Percentiles rank a stretch among this genome's conserved stretches.
These are phyloP conservation scores for Astyanax mexicanus DNA, from an alignment of 2,797 vertebrate genomes.

Conservation along the genomic window DNA sequence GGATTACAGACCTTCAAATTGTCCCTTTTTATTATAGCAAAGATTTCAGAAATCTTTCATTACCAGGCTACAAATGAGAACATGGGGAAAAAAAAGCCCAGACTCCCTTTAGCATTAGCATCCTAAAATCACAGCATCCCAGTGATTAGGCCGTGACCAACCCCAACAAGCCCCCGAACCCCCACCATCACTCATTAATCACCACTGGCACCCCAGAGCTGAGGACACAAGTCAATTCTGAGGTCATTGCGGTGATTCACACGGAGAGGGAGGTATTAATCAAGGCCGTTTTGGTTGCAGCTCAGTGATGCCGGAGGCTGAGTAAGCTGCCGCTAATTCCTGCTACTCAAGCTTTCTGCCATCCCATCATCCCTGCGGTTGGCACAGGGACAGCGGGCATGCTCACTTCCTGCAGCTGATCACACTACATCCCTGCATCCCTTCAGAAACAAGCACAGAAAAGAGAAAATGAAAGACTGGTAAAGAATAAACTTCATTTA, in stretches of 20 bases:
- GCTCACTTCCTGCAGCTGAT: not conserved
- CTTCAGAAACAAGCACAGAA: not conserved
- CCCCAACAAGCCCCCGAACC: too few relatives aligned
- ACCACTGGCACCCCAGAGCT: not conserved
- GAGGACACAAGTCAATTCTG: not conserved
- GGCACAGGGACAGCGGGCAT: constrained; percentile 29
- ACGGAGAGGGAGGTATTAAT: not conserved
- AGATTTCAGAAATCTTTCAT: not conserved
- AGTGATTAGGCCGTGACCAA: not conserved
- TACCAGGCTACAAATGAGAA: not conserved
- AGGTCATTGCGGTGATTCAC: not conserved
- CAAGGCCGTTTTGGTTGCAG: constrained; percentile 14
- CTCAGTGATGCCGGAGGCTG: not conserved
- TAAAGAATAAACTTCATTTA: not conserved
- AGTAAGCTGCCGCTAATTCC: constrained; percentile 23
- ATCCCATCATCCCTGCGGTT: constrained; percentile 13
- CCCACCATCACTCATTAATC: too few relatives aligned
- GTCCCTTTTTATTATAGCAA: not conserved
- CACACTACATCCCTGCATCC: not conserved
- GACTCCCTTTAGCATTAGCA: not conserved
- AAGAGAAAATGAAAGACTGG: not conserved
- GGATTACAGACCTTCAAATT: not conserved
- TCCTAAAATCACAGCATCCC: not conserved
- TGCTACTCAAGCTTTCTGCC: constrained; percentile 2
- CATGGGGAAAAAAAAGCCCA: not conserved